These are phyloP conservation scores for Drosophila demipolita DNA, from an alignment of 2,888 invertebrate genomes.

Conservation along the genomic window DNA sequence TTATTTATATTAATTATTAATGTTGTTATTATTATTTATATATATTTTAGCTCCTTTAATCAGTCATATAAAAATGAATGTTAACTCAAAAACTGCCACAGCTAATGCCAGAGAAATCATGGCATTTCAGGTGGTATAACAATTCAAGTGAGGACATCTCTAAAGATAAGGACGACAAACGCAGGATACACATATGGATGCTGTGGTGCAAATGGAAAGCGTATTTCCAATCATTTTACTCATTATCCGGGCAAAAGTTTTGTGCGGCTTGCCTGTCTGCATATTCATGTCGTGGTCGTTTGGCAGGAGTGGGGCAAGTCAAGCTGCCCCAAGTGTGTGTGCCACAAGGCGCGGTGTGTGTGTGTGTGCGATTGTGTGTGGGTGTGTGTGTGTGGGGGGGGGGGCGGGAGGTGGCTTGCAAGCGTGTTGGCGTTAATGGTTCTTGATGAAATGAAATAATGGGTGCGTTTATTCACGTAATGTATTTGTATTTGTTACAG, in stretches of 20 bases:
- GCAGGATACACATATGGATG: conserved; percentile 15
- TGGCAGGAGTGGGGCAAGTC: conserved; percentile 35
- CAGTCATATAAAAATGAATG: background rate
- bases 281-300: conserved; percentile 54
- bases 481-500: conserved; percentile 81
- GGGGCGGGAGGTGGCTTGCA: conserved; percentile 39
- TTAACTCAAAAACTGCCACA: background rate
- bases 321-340: conserved; percentile 63
- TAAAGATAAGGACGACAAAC: background rate
- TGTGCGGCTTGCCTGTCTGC: conserved; percentile 39
- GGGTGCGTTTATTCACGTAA: conserved; percentile 83
- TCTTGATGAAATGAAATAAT: conserved; percentile 83
- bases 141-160: conserved; percentile 1
- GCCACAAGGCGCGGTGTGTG: conserved; percentile 62
- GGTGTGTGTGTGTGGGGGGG: conserved; percentile 13
- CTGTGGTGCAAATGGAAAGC: conserved; percentile 60
- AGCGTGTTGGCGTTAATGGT: conserved; percentile 82
- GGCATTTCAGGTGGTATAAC: background rate
- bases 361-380: conserved; percentile 14
- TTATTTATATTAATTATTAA: background rate
- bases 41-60: background rate
- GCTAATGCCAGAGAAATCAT: background rate
- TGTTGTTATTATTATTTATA: background rate
- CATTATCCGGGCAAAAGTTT: conserved; percentile 77
- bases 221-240: conserved; percentile 82